Conservation (phyloP, 2,888 invertebrate genomes). For the Pantelozetes paolii region DNA sequence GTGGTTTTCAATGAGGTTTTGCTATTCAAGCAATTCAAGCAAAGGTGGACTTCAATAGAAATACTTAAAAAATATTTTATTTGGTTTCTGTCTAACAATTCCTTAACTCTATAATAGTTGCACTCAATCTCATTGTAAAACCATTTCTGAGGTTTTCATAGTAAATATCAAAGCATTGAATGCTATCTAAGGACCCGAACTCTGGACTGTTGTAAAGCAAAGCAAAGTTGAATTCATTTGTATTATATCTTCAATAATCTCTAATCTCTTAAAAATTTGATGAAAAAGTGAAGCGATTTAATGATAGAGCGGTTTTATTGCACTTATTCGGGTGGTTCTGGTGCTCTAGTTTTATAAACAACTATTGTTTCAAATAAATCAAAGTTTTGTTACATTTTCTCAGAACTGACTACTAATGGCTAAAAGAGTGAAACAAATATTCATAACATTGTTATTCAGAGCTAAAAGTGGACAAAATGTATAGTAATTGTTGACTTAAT, state of each 20-base stretch:
- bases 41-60: slow-evolving; percentile 22
- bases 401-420: neutral
- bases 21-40: no score
- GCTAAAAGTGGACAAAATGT: no score
- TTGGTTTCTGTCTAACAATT: neutral
- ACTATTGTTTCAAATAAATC: slow-evolving; percentile 20
- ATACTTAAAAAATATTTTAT: neutral
- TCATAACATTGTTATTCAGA: neutral
- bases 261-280: neutral
- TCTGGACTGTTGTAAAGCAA: neutral
- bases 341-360: slow-evolving; percentile 3
- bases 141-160: neutral
- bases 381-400: neutral
- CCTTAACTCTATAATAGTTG: neutral
- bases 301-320: neutral
- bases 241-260: neutral
- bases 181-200: neutral
- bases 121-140: slow-evolving; percentile 2
- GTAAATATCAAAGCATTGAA: neutral
- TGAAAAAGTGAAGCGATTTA: neutral
- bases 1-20: slow-evolving; percentile 30
- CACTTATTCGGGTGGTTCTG: neutral
- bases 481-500: no score
- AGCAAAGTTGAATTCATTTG: neutral
- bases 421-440: slow-evolving; percentile 7